Evolutionary conservation across 2,113 vertebrate species (phyloP).

Genomic region (Channa argus): DNA sequence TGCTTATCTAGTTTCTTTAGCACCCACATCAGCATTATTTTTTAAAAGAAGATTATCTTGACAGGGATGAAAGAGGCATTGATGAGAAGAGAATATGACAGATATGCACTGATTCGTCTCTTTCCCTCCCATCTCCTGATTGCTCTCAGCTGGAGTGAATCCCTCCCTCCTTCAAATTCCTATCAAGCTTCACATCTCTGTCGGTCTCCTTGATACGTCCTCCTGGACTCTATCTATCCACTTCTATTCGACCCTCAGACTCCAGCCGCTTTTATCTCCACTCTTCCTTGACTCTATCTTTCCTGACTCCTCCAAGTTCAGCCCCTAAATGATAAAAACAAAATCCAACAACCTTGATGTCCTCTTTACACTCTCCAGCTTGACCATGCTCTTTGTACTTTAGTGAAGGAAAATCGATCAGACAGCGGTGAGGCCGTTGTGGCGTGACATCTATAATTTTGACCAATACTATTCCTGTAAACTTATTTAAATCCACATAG

Average conservation of each 20-base stretch:
- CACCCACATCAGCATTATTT: conserved; percentile 4
- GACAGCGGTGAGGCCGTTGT: conserved; percentile 1
- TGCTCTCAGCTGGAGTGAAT: conserved; percentile 46
- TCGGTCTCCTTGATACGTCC: conserved; percentile 68
- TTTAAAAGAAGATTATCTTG: conserved; percentile 40
- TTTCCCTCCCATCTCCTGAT: conserved; percentile 25
- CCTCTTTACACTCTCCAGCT: conserved; percentile 35
- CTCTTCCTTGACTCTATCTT: conserved; percentile 48
- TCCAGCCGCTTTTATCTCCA: conserved; percentile 63
- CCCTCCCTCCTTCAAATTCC: conserved; percentile 41
- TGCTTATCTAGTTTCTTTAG: conserved; percentile 35
- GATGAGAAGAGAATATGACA: conserved; percentile 37
- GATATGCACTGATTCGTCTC: conserved; percentile 25
- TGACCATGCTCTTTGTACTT: conserved; percentile 59
- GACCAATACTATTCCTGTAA: not conserved
- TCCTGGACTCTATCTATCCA: conserved; percentile 65
- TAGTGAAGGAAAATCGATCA: conserved; percentile 44
- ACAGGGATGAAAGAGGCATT: conserved; percentile 42
- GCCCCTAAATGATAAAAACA: conserved; percentile 36
- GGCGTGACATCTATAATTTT: conserved; percentile 28
- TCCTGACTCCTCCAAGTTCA: conserved; percentile 51
- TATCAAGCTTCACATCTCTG: conserved; percentile 60
- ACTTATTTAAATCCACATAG: not conserved
- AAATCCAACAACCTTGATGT: conserved; percentile 58
- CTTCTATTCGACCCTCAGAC: conserved; percentile 56